Percentiles rank a stretch among this genome's conserved stretches.
These are phyloP conservation scores for Momotus momota DNA, from an alignment of 2,797 vertebrate genomes.

Conservation along the genomic window DNA sequence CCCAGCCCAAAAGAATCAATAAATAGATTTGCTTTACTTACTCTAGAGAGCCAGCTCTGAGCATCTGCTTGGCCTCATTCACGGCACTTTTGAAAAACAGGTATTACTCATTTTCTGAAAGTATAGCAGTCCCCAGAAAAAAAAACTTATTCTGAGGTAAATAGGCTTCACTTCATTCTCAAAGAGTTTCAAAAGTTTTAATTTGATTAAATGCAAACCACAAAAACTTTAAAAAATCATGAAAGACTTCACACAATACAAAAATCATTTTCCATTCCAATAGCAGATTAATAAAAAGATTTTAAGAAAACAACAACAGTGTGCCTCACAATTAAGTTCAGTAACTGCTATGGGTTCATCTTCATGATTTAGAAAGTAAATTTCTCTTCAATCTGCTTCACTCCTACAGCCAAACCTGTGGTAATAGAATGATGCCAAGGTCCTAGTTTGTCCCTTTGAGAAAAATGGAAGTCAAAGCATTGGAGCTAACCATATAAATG, in stretches of 20 bases:
- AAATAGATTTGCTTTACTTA: neutral
- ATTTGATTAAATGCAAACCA: neutral
- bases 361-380: neutral
- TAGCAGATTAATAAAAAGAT: neutral
- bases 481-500: neutral
- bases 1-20: neutral
- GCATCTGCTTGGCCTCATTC: neutral
- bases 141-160: neutral
- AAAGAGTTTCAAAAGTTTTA: neutral
- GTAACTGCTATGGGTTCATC: neutral
- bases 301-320: neutral
- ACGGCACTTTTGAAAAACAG: neutral
- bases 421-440: neutral
- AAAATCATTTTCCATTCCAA: neutral
- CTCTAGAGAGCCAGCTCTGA: neutral
- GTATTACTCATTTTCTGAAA: neutral
- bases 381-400: conserved; percentile 5
- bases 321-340: neutral
- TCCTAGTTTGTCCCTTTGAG: neutral
- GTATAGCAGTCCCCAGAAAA: neutral
- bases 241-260: neutral
- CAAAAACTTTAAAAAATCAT: neutral
- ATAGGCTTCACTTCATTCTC: neutral
- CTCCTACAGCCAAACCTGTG: neutral
- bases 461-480: conserved; percentile 4